phyloP scores from a whole-genome alignment of 1,140 invertebrate genomes.

The Drosophila lini region DNA sequence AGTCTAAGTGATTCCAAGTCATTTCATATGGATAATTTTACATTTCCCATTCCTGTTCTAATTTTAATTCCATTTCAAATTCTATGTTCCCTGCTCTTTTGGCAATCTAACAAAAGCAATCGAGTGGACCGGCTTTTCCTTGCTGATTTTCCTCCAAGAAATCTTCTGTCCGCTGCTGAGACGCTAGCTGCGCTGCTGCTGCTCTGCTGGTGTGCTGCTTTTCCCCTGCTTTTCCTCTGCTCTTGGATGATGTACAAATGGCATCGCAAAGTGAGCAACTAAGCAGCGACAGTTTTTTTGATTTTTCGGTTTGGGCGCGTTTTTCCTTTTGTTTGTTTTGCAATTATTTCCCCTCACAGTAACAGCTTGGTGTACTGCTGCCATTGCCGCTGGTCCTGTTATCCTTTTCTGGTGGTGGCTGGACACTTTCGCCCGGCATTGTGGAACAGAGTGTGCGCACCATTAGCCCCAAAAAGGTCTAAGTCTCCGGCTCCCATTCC shows the following conservation, averaged over 20 bases:
- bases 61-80: constrained; percentile 4
- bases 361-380: constrained; percentile 27
- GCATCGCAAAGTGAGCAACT: constrained; percentile 58
- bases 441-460: constrained; percentile 69
- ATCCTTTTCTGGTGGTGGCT: constrained; percentile 48
- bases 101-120: constrained; percentile 67
- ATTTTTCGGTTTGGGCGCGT: constrained; percentile 53
- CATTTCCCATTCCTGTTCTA: background rate
- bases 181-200: constrained; percentile 11
- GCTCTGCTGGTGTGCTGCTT: constrained; percentile 16
- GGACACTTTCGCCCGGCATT: constrained; percentile 49
- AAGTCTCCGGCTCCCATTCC: background rate
- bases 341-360: constrained; percentile 73
- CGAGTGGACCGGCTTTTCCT: constrained; percentile 29
- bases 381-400: constrained; percentile 21
- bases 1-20: constrained; percentile 19
- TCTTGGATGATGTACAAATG: constrained; percentile 55
- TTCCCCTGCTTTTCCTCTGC: constrained; percentile 10
- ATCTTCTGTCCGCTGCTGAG: background rate
- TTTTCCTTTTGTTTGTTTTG: constrained; percentile 60
- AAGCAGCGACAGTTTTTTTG: constrained; percentile 74
- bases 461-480: background rate
- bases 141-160: constrained; percentile 1
- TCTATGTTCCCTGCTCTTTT: constrained; percentile 26
- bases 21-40: constrained; percentile 29